Evolutionary conservation across 2,113 vertebrate species (phyloP), one percentile per base, ranked within the genome.

Genomic region (Carassius gibelio): DNA sequence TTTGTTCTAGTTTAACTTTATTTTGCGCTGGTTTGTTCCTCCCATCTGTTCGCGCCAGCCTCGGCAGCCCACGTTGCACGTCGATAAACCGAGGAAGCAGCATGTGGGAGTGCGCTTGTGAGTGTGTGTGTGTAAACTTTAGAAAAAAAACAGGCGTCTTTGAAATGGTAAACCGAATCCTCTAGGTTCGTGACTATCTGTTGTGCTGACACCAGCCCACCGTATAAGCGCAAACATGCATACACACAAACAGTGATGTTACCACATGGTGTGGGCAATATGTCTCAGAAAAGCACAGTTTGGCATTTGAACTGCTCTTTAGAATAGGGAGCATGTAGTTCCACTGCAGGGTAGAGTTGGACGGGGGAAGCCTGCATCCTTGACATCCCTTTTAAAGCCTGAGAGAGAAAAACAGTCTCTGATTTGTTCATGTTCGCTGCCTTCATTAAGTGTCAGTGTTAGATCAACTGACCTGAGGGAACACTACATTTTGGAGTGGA

Each of bases 1-100:
- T 98, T 96, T 96, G 96, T 96, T 97, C 96, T 95, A 95, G 92
- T 95, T 95, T 95, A 95, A 95, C 95, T 95, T 95, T 94, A 94
- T 94, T 95, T 95, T 94, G 92, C 90, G 91, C 91, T 89, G 93
- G 92, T 93, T 90, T 89, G 85, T 88, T 95, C 94, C 92, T 94
- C 94, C 94, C 94, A 95, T 95, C 94, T 95, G 94, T 95, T 95
- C 93, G 86, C 91, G 92, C 92, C 91, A 93, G 92, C 90, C 92
- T 94, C 91, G 85, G 79, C 94, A 92, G 91, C 94, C 94, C 94
- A 95, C 94, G 88, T 93, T 91, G 91, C 92, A 94, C 92, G 91
- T 93, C 88, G 88, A 93, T 93, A 94, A 94, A 92, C 94, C 93
- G 93, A 93, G 91, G 90, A 94, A 93, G 91, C 90, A 91, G 88